phyloP scores from a whole-genome alignment of 2,797 vertebrate genomes.

The Sebastes matsubarae region DNA sequence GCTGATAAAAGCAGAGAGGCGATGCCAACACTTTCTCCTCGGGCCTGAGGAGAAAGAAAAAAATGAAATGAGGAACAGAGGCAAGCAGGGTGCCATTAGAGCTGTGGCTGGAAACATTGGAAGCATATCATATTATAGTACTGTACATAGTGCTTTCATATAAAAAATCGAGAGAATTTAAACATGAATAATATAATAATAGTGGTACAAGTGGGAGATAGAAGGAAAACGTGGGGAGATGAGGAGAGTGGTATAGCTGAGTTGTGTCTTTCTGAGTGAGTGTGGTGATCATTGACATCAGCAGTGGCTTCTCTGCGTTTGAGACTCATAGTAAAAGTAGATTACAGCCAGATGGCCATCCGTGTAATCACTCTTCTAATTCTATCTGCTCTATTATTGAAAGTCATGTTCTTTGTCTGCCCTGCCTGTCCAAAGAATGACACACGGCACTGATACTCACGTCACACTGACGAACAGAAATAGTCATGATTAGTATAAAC shows the following conservation, averaged over 20 bases:
- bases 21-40: conserved; percentile 89
- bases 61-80: conserved; percentile 21
- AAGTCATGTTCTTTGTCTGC: conserved; percentile 47
- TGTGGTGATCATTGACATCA: conserved; percentile 47
- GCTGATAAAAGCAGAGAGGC: conserved; percentile 95
- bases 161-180: neutral
- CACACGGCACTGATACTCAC: conserved; percentile 29
- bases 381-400: conserved; percentile 50
- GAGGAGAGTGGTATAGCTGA: neutral
- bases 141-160: neutral
- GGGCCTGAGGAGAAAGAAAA: conserved; percentile 81
- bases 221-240: neutral
- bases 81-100: neutral
- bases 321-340: conserved; percentile 42
- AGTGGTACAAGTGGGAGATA: neutral
- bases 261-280: conserved; percentile 21
- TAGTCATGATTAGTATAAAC: conserved; percentile 17
- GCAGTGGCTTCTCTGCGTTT: conserved; percentile 33
- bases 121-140: neutral
- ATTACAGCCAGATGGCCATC: conserved; percentile 58
- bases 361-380: conserved; percentile 52
- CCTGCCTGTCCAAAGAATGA: conserved; percentile 25
- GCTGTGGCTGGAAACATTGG: neutral
- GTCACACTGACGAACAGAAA: conserved; percentile 37
- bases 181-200: conserved; percentile 9